Evolutionary conservation across 2,888 invertebrate genomes (phyloP).

Genomic region (Pollenia angustigena): DNA sequence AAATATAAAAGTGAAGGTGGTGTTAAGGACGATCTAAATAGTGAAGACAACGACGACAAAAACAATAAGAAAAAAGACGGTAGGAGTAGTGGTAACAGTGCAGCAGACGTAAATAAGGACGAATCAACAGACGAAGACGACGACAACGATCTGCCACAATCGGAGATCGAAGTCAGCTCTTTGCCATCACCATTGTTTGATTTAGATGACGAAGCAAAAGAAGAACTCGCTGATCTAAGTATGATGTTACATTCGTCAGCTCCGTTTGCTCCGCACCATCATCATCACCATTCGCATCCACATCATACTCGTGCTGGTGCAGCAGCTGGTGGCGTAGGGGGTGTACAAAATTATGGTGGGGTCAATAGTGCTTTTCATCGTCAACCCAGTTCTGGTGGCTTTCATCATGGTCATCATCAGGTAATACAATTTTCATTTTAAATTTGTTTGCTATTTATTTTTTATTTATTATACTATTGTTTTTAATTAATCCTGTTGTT

Average conservation of each 20-base stretch:
- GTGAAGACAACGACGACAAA: slow-evolving; percentile 64
- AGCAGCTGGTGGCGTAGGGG: slow-evolving; percentile 76
- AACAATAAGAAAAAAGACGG: slow-evolving; percentile 20
- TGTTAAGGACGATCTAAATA: slow-evolving; percentile 48
- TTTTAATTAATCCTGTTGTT: slow-evolving; percentile 17
- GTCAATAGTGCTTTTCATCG: slow-evolving; percentile 82
- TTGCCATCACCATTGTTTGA: slow-evolving; percentile 82
- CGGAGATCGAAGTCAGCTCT: slow-evolving; percentile 78
- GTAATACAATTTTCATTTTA: slow-evolving; percentile 73
- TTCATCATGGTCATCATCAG: slow-evolving; percentile 83
- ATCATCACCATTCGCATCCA: slow-evolving; percentile 74
- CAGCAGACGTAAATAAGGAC: slow-evolving; percentile 63
- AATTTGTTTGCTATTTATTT: not conserved
- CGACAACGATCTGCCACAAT: slow-evolving; percentile 78
- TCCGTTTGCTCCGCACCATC: slow-evolving; percentile 81
- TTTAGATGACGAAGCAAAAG: slow-evolving; percentile 84
- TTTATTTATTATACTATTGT: slow-evolving; percentile 6
- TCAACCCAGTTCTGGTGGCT: slow-evolving; percentile 80
- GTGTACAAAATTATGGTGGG: slow-evolving; percentile 79
- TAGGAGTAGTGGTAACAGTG: slow-evolving; percentile 3
- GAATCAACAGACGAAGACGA: slow-evolving; percentile 29
- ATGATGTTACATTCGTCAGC: slow-evolving; percentile 84
- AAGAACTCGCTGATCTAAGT: slow-evolving; percentile 82
- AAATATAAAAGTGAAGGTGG: slow-evolving; percentile 58
- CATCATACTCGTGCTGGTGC: slow-evolving; percentile 72